Base-by-base conservation (phyloP, 2,797 vertebrate genomes). In the Mormyrops boulengeri region DNA sequence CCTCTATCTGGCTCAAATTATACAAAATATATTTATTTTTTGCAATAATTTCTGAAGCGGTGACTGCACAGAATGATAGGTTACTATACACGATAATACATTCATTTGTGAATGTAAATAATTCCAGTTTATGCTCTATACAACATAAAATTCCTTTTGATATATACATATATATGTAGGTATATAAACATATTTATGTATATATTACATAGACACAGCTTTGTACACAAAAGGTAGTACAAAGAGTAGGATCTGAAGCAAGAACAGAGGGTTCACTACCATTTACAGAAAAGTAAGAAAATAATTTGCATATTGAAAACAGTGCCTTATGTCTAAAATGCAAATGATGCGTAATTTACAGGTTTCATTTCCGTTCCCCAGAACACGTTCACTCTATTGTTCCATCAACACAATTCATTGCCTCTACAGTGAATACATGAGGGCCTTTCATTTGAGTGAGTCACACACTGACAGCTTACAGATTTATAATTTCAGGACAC, bases 181-280 rank as follows among this genome's bases (percentile, higher is more conserved):
- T 89, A 91, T 90, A 89, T 88, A 41, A 69, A 69, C 44, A 87
- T 86, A 90, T 88, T 89, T 87, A 89, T 93, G 91, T 89, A 91
- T 90, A 89, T 89, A 41, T 92, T 92, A 91, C 90, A 91, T 91
- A 89, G 91, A 93, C 93, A 93, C 90, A 91, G 93, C 91, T 93
- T 93, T 93, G 73, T 92, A 95, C 91, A 92, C 89, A 73, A 87
- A 93, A 89, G 91, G 82, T 92, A 93, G 91, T 92, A 91, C 90
- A 92, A 94, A 93, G 91, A 92, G 91, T 91, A 89, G 91, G 89
- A 92, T 92, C 90, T 93, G 90, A 93, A 91, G 92, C 91, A 86
- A 90, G 89, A 90, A 91, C 88, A 89, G 44, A 85, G 89, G 5
- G 22, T 91, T 92, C 86, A 93, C 66, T 89, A 88, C 90, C 77